These are phyloP conservation scores for Phyllotreta cruciferae DNA, from an alignment of 2,888 invertebrate genomes.

Conservation along the genomic window DNA sequence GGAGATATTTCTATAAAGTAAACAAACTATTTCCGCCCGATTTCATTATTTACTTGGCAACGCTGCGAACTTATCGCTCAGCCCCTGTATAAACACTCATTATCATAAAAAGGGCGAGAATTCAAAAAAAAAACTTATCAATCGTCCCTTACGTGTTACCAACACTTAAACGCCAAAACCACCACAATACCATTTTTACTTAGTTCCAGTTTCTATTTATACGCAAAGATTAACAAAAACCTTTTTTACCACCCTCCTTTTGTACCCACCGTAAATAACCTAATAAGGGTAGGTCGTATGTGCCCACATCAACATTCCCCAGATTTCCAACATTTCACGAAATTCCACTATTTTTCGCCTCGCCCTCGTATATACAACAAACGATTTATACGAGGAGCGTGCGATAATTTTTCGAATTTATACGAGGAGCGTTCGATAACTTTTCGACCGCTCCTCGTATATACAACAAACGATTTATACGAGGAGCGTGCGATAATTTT, in stretches of 20 bases:
- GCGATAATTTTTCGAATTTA: neutral
- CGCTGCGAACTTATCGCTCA: no score
- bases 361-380: neutral
- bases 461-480: neutral
- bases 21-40: no score
- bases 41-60: no score
- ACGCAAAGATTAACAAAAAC: slow-evolving; percentile 25
- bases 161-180: neutral
- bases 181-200: neutral
- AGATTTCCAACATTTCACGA: slow-evolving; percentile 30
- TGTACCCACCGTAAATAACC: neutral
- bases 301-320: slow-evolving; percentile 32
- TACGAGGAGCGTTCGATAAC: neutral
- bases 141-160: neutral
- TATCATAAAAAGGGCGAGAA: no score
- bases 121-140: no score
- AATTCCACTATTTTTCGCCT: neutral
- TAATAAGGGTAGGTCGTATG: slow-evolving; percentile 20
- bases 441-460: neutral
- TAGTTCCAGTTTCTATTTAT: slow-evolving; percentile 11
- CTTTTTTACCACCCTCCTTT: slow-evolving; percentile 22
- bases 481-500: no score
- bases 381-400: neutral
- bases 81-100: no score
- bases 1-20: no score